Base-by-base conservation (phyloP, 2,888 invertebrate genomes). In the Glyphotaelius pellucidus region DNA sequence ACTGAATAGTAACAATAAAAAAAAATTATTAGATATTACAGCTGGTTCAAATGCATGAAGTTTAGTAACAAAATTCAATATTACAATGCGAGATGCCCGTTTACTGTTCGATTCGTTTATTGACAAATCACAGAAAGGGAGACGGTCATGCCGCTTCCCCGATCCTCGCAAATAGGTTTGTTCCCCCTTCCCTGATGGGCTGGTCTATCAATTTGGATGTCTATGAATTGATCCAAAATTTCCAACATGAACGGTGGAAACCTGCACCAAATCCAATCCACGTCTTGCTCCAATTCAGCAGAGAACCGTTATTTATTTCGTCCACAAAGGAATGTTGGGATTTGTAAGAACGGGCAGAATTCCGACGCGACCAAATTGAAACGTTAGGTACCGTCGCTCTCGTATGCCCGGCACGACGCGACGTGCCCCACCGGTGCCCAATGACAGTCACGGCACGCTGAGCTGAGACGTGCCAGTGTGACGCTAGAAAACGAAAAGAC, bases 401-500 rank as follows among this genome's bases (percentile, higher is more conserved):
- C 11, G 88, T 80, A 89, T 89, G 19, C 88, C 88, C 35, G 79
- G 31, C 88, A 89, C 88, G 88, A 31, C 32, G 79, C 88, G n/a
- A 11, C 52, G 52, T 86, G 42, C 88, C 88, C 79, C n/a, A 32
- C 79, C 19, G 88, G 88, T n/a, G 88, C 12, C 88, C 88, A 80
- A 80, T 35, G 88, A 15, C 1, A 67, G 47, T 47, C 47, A 47
- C 47, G 47, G 47, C 47, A 47, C 87, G 87, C 42, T 4, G 25
- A 35, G 42, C 42, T 12, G 67, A 35, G 67, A 52, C 88, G 87
- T 79, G 67, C 19, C 67, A 47, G 81, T 15, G 52, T 90, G 90
- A 90, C 81, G 80, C 47, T 81, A 81, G 90, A 80, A 90, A 90
- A 90, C 90, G 80, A 90, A 90, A 90, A 31, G 90, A 81, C 47